A percentile compares a stretch with the other conserved stretches of the same genome.
phyloP scores from a whole-genome alignment of 2,888 invertebrate species.

The Amiota mariae region DNA sequence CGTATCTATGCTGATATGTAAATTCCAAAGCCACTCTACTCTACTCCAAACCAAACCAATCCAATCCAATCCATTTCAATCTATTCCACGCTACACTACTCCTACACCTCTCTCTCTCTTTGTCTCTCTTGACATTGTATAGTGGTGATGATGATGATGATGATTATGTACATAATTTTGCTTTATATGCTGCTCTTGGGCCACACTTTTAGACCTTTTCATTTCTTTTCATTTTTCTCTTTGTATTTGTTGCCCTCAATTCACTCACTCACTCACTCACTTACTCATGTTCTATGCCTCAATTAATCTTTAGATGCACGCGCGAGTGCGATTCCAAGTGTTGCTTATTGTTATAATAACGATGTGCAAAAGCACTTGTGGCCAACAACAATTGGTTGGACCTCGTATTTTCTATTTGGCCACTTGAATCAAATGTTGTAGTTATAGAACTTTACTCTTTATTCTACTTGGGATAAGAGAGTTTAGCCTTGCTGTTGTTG shows the following conservation, averaged over 20 bases:
- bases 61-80: constrained; percentile 16
- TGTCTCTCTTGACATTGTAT: not conserved
- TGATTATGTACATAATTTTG: not conserved
- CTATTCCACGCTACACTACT: not conserved
- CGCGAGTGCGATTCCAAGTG: constrained; percentile 41
- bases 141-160: not conserved
- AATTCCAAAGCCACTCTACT: constrained; percentile 67
- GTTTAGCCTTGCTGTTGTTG: constrained; percentile 19
- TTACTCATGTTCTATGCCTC: constrained; percentile 24
- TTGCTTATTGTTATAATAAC: constrained; percentile 71
- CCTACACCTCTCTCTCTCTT: too few relatives aligned
- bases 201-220: not conserved
- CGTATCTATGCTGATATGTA: constrained; percentile 65
- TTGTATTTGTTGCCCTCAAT: not conserved
- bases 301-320: constrained; percentile 63
- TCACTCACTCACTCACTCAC: too few relatives aligned
- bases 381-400: not conserved
- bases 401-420: not conserved
- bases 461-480: not conserved
- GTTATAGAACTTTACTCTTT: not conserved
- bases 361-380: constrained; percentile 72
- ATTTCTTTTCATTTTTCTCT: constrained; percentile 2
- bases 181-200: constrained; percentile 45
- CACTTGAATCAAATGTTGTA: not conserved
- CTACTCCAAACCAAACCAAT: constrained; percentile 49